Percentiles rank a stretch among this genome's conserved stretches.
phyloP scores from a whole-genome alignment of 1,140 invertebrate genomes.

The Galleria mellonella region DNA sequence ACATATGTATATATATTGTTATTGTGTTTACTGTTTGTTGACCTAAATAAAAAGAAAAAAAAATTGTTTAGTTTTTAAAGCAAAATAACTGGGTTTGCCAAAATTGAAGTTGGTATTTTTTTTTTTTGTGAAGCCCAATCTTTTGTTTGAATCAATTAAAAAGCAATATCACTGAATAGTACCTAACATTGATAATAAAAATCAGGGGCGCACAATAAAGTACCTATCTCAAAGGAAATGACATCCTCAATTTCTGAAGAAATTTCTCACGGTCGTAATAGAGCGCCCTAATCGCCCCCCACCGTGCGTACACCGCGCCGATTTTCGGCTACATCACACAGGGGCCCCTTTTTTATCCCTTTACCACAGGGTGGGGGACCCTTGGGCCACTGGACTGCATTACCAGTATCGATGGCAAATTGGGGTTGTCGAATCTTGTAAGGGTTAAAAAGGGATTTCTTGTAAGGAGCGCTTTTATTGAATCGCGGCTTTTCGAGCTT shows the following conservation, averaged over 20 bases:
- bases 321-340: slow-evolving; percentile 55
- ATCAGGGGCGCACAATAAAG: background rate
- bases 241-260: slow-evolving; percentile 1
- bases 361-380: slow-evolving; percentile 34
- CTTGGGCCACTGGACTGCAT: slow-evolving; percentile 37
- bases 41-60: no score
- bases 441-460: slow-evolving; percentile 16
- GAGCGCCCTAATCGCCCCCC: slow-evolving; percentile 41
- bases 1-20: no score
- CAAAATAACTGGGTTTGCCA: no score
- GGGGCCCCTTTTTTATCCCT: slow-evolving; percentile 53
- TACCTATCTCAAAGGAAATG: background rate
- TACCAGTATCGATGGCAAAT: slow-evolving; percentile 63
- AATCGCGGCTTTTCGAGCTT: slow-evolving; percentile 7
- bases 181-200: no score
- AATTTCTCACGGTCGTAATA: slow-evolving; percentile 42
- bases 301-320: slow-evolving; percentile 42
- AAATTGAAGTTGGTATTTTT: no score
- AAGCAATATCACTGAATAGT: no score
- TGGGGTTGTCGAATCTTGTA: slow-evolving; percentile 33
- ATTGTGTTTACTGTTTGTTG: no score
- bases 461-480: slow-evolving; percentile 8
- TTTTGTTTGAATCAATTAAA: no score
- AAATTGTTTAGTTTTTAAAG: no score
- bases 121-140: no score